Evolutionary conservation across 2,888 invertebrate species (phyloP), one percentile per base, ranked within the genome.

Genomic region (Serripes groenlandicus): DNA sequence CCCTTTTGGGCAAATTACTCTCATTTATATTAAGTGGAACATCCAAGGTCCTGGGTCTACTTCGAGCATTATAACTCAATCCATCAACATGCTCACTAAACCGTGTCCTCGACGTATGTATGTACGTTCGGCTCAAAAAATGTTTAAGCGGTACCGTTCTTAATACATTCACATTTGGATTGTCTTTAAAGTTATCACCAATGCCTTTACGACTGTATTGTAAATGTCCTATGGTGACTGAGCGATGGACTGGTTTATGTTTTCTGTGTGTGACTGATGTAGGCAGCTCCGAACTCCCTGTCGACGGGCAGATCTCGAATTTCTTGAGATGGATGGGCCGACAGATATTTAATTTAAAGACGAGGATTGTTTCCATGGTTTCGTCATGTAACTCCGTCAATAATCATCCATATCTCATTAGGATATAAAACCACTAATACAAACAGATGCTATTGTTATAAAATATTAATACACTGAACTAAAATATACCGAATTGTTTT

Each of bases 301-400:
- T 28, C 62, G 62, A 32, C 34, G 62, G 34, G 35, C 58, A 72
- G 37, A 78, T 58, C 49, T 83, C 78, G 64, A 81, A 81, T 74
- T 74, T 78, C 78, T 81, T 76, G 15, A 85, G 78, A 68, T 64
- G 30, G 62, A 81, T 78, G 15, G 85, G 71, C 21, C 64, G 69
- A 66, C 73, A 71, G 74, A 81, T 73, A 77, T 82, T 60, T 74
- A 81, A 74, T 79, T 78, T 70, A 73, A 79, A 82, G 54, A 35
- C 70, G 23, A 70, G 49, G 21, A 32, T 28, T 3, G 70, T 54
- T 70, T 54, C 52, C 70, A 70, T 70, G 54, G 34, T 42, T 54
- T 30, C 34, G 21, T n/a, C 70, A 54, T 70, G 68, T n/a, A 54
- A 32, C 26, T 70, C 70, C 34, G 54, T 70, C 70, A 70, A 52